A percentile compares a stretch with the other conserved stretches of the same genome.
Evolutionary conservation across 2,797 vertebrate species (phyloP).

Genomic region (Dicrostonyx torquatus): DNA sequence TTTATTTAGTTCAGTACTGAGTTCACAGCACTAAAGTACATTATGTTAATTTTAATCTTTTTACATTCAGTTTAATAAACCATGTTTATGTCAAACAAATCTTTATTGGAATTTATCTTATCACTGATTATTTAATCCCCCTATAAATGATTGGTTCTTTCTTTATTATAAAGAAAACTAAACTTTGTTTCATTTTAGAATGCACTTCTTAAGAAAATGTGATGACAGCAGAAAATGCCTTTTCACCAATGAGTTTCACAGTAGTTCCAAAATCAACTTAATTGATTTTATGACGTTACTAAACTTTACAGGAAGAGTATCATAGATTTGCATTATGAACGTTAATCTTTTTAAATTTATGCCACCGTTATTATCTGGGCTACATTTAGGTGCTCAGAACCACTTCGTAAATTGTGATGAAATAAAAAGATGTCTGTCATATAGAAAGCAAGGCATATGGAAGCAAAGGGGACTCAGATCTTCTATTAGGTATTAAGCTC

Average conservation of each 20-base stretch:
- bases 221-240: constrained; percentile 19
- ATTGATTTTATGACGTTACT: constrained; percentile 47
- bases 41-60: constrained; percentile 32
- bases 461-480: background rate
- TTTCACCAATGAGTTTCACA: constrained; percentile 9
- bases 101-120: background rate
- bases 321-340: constrained; percentile 49
- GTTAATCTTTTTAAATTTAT: constrained; percentile 59
- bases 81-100: background rate
- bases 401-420: constrained; percentile 28
- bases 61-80: constrained; percentile 28
- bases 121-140: constrained; percentile 26
- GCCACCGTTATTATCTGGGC: constrained; percentile 27
- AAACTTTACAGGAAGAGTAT: constrained; percentile 42
- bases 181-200: background rate
- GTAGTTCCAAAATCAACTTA: constrained; percentile 31
- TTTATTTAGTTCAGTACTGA: background rate
- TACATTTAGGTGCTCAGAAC: constrained; percentile 19
- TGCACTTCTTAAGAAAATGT: constrained; percentile 17
- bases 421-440: background rate
- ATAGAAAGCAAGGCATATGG: background rate
- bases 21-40: background rate
- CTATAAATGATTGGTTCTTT: background rate
- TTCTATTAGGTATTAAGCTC: background rate
- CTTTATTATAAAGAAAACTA: background rate